Base-by-base conservation (phyloP, 2,888 invertebrate genomes). In the Ischnus inquisitorius region DNA sequence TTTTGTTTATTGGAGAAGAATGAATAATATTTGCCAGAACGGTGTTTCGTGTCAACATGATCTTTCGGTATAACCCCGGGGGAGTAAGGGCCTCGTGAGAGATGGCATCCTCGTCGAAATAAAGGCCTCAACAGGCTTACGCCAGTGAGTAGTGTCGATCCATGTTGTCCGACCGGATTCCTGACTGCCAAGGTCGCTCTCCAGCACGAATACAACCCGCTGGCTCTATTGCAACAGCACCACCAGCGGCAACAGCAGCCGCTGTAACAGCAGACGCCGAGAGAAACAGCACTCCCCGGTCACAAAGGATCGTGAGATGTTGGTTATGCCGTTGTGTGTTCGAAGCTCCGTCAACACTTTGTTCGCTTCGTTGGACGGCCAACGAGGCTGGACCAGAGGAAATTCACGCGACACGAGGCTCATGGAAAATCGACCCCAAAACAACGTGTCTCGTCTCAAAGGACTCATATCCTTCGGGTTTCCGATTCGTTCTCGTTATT, bases 141-240 rank as follows among this genome's bases (percentile, higher is more conserved):
- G 89, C 88, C 89, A 88, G 88, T 89, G 88, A 88, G 80, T 89
- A 87, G 89, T 88, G 88, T 89, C 90, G 90, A 90, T 89, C 87
- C 89, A 90, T 90, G 91, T 90, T 90, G 91, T 86, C 89, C 85
- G 86, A 91, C 92, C 91, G 90, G 91, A 92, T 92, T 92, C 92
- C 90, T 91, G 89, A 90, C 90, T 90, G 87, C 91, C 92, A 92
- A 92, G 91, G 92, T 92, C 91, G 87, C 88, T 86, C 88, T 86
- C 82, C 77, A 57, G n/a, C 69, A 75, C 81, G 51, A 46, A 69
- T 67, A 75, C 57, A 19, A 75, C 41, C 41, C 67, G 60, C 54
- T 39, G 67, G 64, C 25, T 25, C 3, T 43, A 54, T 43, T 34
- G 65, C 64, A 79, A 77, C 81, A 57, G 62, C 64, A 82, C 10